Percentiles rank a stretch among this genome's conserved stretches.
Conservation (phyloP, 2,888 invertebrate species). For the Eupithecia dodoneata region DNA sequence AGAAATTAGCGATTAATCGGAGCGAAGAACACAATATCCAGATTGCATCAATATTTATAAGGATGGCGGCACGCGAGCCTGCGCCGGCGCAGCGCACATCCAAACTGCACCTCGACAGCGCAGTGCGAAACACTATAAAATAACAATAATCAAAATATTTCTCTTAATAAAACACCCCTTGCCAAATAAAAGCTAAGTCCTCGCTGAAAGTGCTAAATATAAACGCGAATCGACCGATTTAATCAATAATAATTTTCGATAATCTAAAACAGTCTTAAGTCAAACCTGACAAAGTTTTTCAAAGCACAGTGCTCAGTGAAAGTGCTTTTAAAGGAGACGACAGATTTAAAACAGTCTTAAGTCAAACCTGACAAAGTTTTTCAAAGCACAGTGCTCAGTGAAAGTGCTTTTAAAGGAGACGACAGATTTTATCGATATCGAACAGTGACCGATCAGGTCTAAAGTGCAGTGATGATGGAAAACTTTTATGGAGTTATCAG, state of each 20-base stretch:
- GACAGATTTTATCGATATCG: constrained; percentile 41
- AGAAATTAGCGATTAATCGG: constrained; percentile 74
- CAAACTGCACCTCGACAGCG: constrained; percentile 75
- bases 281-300: neutral
- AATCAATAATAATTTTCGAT: neutral
- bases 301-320: constrained; percentile 1
- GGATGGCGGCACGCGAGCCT: constrained; percentile 61
- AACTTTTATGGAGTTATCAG: constrained; percentile 77
- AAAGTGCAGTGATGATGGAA: constrained; percentile 60
- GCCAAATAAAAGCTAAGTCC: neutral
- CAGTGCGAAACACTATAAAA: constrained; percentile 54
- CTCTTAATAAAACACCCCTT: neutral
- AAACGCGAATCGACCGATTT: neutral
- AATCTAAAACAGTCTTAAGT: neutral
- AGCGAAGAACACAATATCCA: constrained; percentile 65
- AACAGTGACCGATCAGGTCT: constrained; percentile 34
- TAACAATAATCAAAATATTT: neutral
- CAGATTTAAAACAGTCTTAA: too few relatives aligned
- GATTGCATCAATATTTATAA: constrained; percentile 82
- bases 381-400: neutral
- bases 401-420: constrained; percentile 10
- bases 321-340: constrained; percentile 11
- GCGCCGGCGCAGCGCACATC: constrained; percentile 65
- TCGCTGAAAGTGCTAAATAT: neutral
- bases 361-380: neutral